Percentiles rank a stretch among this genome's conserved stretches.
These are phyloP conservation scores for Lottia scabra DNA, from an alignment of 2,888 invertebrate species.

Conservation along the genomic window DNA sequence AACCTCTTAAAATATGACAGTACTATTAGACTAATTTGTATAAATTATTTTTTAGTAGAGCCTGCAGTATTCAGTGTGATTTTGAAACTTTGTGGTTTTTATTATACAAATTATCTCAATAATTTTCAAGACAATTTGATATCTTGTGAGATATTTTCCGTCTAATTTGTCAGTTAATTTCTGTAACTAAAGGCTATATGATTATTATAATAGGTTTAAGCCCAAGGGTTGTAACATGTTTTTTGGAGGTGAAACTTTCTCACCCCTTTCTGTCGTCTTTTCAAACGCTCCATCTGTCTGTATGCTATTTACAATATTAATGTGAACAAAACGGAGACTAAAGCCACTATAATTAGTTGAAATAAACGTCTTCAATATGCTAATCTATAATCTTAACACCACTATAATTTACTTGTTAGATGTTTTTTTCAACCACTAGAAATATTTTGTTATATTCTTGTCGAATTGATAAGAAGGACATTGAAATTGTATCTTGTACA, in stretches of 20 bases:
- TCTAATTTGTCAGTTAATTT: too few relatives aligned
- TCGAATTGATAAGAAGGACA: background rate
- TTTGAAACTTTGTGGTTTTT: too few relatives aligned
- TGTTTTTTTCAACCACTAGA: background rate
- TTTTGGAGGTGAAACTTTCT: background rate
- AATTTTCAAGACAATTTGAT: too few relatives aligned
- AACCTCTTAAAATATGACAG: too few relatives aligned
- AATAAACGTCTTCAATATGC: background rate
- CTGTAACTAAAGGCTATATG: too few relatives aligned
- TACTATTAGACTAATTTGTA: too few relatives aligned
- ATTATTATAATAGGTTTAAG: too few relatives aligned
- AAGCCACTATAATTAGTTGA: background rate
- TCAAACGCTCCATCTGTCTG: background rate
- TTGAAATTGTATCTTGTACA: constrained; percentile 2
- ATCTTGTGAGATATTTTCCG: too few relatives aligned
- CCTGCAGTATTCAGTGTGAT: too few relatives aligned
- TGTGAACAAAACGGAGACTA: background rate
- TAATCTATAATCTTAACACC: background rate
- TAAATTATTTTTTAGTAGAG: too few relatives aligned
- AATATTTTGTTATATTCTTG: background rate
- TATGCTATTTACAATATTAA: background rate
- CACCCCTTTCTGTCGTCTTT: background rate
- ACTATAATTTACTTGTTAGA: background rate
- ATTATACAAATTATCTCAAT: too few relatives aligned
- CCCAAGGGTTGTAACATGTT: too few relatives aligned